phyloP scores from a whole-genome alignment of 2,888 invertebrate genomes.

The Agriopis leucophaearia region DNA sequence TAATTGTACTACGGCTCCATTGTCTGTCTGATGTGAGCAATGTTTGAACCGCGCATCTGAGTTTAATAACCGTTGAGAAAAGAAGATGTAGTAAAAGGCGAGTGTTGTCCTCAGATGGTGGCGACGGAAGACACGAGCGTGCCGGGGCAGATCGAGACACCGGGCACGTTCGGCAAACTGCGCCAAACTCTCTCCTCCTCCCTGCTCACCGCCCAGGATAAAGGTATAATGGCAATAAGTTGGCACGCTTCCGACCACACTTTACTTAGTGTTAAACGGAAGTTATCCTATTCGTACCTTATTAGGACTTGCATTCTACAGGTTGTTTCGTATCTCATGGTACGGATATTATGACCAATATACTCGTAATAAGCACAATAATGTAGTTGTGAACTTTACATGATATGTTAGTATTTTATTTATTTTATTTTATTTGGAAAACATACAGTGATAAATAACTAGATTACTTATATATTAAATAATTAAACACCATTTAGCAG shows the following conservation, averaged over 20 bases:
- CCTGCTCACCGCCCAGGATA: constrained; percentile 93
- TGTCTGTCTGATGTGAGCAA: too few species aligned
- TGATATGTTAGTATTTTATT: too few species aligned
- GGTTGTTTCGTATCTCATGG: not conserved
- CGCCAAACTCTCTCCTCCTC: constrained; percentile 93
- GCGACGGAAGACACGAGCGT: constrained; percentile 91
- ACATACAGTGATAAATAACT: too few species aligned
- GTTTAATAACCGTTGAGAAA: not conserved
- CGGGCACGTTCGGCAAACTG: constrained; percentile 93
- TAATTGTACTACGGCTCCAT: too few species aligned
- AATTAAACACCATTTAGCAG: too few species aligned
- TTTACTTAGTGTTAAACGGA: constrained; percentile 31
- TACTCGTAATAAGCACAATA: too few species aligned
- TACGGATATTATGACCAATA: not conserved
- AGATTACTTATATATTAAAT: too few species aligned
- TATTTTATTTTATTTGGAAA: too few species aligned
- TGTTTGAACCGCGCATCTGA: too few species aligned
- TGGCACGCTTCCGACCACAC: constrained; percentile 15
- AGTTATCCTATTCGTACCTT: constrained; percentile 17
- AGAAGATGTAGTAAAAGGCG: not conserved
- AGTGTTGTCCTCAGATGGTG: constrained; percentile 89
- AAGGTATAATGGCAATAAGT: constrained; percentile 83
- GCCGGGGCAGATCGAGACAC: constrained; percentile 87
- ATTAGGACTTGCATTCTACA: not conserved
- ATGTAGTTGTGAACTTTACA: too few species aligned